These are phyloP conservation scores for Linepithema humile DNA, from an alignment of 1,140 invertebrate genomes.

Conservation along the genomic window DNA sequence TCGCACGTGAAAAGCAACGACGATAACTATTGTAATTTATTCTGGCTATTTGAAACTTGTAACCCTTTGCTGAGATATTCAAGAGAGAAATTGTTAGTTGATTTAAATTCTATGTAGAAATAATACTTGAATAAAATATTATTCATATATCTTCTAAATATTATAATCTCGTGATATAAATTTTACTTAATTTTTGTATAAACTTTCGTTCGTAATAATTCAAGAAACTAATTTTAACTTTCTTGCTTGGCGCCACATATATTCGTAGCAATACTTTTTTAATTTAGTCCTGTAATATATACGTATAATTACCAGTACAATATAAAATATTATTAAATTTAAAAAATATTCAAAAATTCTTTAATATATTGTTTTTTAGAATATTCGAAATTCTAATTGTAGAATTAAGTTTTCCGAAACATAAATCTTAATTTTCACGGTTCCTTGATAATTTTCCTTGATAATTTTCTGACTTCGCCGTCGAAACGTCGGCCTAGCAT, in stretches of 20 bases:
- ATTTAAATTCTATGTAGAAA: background rate
- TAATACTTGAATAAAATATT: background rate
- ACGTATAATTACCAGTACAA: too few species aligned
- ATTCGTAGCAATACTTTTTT: too few species aligned
- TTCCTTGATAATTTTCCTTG: background rate
- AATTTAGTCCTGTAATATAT: too few species aligned
- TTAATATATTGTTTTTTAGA: background rate
- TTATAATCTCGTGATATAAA: background rate
- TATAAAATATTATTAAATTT: background rate
- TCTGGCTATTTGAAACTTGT: background rate
- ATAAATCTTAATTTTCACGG: background rate
- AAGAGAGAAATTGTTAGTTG: too few species aligned
- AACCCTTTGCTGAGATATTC: too few species aligned
- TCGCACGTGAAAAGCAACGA: background rate
- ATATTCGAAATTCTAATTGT: too few species aligned
- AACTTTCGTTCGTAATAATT: background rate
- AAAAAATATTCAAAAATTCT: background rate
- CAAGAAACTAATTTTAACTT: background rate
- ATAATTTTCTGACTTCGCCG: background rate
- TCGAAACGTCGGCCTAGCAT: constrained; percentile 27
- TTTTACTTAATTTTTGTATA: background rate
- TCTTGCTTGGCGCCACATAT: background rate
- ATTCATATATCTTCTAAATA: background rate
- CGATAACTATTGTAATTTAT: background rate
- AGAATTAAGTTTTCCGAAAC: background rate